Evolutionary conservation across 2,888 invertebrate genomes (phyloP), one percentile per base, ranked within the genome.

Genomic region (Hirtodrosophila cameraria): DNA sequence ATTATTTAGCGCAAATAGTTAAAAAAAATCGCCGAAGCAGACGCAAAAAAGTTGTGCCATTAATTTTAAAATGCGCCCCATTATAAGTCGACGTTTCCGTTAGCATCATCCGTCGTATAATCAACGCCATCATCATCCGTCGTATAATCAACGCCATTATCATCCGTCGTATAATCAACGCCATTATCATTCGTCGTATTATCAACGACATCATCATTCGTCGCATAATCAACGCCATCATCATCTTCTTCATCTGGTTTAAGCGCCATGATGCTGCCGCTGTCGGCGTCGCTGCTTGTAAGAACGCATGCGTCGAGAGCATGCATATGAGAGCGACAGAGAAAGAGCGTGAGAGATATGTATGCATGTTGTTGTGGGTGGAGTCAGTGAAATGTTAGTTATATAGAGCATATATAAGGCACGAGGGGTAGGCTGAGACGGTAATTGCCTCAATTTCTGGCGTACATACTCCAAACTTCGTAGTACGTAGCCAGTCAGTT

Each of bases 381-480:
- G 78, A 70, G 81, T 49, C 62, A 59, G 30, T 33, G 48, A 30
- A 28, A 33, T 18, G 33, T n/a, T 18, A 3, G 11, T 45, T 57
- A 39, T 38, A 13, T 54, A 52, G 53, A 52, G 49, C 35, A 57
- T 38, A 58, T 52, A 66, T n/a, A n/a, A n/a, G 33, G 28, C 35
- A 28, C 35, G 20, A 60, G 45, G 54, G 65, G 71, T 50, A 45
- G 60, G 73, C 54, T 55, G 75, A 42, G 23, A 39, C 77, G 79
- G 86, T 85, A 85, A 87, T 85, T 79, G 86, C 81, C 62, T 78
- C 77, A 81, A 88, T 88, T 87, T 87, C n/a, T 5, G 61, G 50
- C 65, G 63, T 83, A 76, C 72, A 78, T 75, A 81, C 61, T 31
- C 12, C 28, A 23, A 7, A 23, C 7, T 8, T 15, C 16, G 41